Evolutionary conservation across 2,797 vertebrate genomes (phyloP).

Genomic region (Setipinna tenuifilis): DNA sequence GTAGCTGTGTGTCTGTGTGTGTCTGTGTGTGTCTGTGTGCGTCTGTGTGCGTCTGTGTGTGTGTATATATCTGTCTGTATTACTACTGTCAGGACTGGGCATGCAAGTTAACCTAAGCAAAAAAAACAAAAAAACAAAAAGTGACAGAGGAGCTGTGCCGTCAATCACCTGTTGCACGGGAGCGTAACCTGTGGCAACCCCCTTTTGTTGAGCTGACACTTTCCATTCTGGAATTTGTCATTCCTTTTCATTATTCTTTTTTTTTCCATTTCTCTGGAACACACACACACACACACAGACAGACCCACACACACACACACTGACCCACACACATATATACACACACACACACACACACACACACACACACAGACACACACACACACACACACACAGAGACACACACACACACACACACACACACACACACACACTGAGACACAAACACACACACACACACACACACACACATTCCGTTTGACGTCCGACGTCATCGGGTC

Average conservation of each 20-base stretch:
- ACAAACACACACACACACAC: neutral
- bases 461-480: constrained; percentile 45
- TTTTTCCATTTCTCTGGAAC: neutral
- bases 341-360: constrained; percentile 27
- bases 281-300: neutral
- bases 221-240: neutral
- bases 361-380: constrained; percentile 24
- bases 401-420: neutral
- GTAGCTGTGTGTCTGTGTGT: neutral
- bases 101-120: neutral
- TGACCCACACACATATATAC: no score
- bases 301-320: constrained; percentile 28
- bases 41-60: neutral
- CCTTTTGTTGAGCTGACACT: neutral
- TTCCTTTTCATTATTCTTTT: neutral
- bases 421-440: neutral
- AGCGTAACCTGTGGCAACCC: neutral
- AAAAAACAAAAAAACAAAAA: no score
- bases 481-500: constrained; percentile 62
- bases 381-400: neutral
- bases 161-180: constrained; percentile 56
- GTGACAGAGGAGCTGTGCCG: constrained; percentile 47
- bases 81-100: neutral
- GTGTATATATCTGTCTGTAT: neutral
- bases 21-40: neutral